Percentiles rank a stretch among this genome's conserved stretches.
phyloP scores from a whole-genome alignment of 2,888 invertebrate genomes.

The Melieria picta region DNA sequence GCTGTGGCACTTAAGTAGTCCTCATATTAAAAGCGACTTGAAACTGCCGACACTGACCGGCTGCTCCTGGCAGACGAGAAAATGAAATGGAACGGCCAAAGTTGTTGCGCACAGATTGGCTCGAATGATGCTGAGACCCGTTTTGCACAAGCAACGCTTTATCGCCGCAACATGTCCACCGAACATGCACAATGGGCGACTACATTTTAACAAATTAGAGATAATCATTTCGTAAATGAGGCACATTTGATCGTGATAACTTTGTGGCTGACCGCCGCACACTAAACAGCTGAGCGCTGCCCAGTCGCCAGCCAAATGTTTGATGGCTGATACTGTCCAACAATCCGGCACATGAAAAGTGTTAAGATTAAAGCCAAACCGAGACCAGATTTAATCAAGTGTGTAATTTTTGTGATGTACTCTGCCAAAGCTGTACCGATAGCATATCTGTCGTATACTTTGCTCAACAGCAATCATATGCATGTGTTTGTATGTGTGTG shows the following conservation, averaged over 20 bases:
- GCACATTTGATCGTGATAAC: slow-evolving; percentile 39
- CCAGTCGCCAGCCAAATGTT: neutral
- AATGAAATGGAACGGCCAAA: too few relatives aligned
- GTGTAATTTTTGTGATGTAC: slow-evolving; percentile 21
- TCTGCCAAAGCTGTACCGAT: slow-evolving; percentile 14
- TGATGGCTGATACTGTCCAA: neutral
- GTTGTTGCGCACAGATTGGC: slow-evolving; percentile 1
- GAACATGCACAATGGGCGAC: slow-evolving; percentile 14
- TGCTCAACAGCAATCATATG: slow-evolving; percentile 63
- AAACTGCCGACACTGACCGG: slow-evolving; percentile 9
- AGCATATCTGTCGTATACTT: slow-evolving; percentile 72
- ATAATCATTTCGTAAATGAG: slow-evolving; percentile 38
- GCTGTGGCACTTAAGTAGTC: neutral
- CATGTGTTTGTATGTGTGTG: too few relatives aligned
- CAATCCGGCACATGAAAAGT: neutral
- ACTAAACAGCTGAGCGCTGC: neutral
- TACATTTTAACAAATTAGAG: slow-evolving; percentile 39
- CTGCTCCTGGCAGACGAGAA: neutral
- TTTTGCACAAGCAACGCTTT: slow-evolving; percentile 19
- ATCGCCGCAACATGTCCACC: slow-evolving; percentile 22
- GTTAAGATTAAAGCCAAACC: slow-evolving; percentile 1
- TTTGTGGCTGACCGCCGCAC: slow-evolving; percentile 30
- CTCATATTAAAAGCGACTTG: slow-evolving; percentile 11
- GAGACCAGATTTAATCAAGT: slow-evolving; percentile 30
- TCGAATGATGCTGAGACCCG: neutral